Evolutionary conservation across 2,797 vertebrate species (phyloP).

Genomic region (Tenualosa ilisha): DNA sequence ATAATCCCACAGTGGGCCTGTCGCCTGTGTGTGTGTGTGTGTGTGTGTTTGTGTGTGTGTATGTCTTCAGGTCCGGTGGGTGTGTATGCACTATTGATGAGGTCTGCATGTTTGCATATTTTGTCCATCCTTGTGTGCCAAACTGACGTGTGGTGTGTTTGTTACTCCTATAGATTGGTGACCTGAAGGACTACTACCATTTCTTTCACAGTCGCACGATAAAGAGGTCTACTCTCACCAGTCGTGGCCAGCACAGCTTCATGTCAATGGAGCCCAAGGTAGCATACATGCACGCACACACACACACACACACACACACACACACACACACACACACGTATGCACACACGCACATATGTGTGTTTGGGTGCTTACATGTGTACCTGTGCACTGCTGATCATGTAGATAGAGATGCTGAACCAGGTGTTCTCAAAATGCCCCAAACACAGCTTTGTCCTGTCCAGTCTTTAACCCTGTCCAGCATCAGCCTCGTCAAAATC

Average conservation of each 20-base stretch:
- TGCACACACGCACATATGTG: too few species aligned
- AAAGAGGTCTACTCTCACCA: conserved; percentile 95
- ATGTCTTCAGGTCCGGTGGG: background rate
- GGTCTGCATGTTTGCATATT: background rate
- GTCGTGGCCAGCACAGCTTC: conserved; percentile 95
- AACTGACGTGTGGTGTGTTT: background rate
- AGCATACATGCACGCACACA: conserved; percentile 58
- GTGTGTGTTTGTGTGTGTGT: background rate
- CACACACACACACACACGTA: too few species aligned
- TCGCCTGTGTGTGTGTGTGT: conserved; percentile 25
- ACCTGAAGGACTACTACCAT: conserved; percentile 97
- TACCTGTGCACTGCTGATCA: background rate
- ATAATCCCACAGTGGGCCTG: conserved; percentile 1
- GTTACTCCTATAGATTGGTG: conserved; percentile 84
- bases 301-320: too few species aligned
- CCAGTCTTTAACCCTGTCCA: background rate
- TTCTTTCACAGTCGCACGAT: conserved; percentile 98
- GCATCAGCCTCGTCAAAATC: background rate
- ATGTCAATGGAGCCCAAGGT: conserved; percentile 99
- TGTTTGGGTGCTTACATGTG: background rate
- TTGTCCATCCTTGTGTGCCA: background rate
- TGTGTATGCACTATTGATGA: background rate
- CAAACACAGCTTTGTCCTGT: background rate
- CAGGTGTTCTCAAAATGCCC: background rate
- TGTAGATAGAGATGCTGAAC: background rate